Evolutionary conservation across 2,113 vertebrate genomes (phyloP), one percentile per base, ranked within the genome.

Genomic region (Hippocampus mohnikei): DNA sequence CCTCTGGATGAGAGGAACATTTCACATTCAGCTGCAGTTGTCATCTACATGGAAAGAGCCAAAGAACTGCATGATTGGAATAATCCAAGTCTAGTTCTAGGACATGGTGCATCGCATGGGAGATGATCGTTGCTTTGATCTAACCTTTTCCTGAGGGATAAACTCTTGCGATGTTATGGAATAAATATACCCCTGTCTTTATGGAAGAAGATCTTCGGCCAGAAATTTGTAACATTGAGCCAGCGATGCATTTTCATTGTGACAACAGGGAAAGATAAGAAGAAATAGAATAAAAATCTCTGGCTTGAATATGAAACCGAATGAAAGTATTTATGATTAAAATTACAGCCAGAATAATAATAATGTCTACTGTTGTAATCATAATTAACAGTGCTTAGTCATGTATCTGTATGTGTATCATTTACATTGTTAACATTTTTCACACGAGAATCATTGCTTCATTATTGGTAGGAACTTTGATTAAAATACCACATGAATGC

Each of bases 211-310:
- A 8, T 74, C 71, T 53, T 64, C 61, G 79, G 79, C 83, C 85
- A 87, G 82, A 87, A 84, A 72, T 62, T 77, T 66, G 67, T 75
- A 73, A 70, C 56, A 40, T 58, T 53, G 71, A 78, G 29, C 71
- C 83, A 85, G 74, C 74, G 41, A 60, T 27, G 81, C 73, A 74
- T 85, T 88, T 72, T 80, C 61, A 10, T 50, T 20, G 60, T 66
- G 73, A 74, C 79, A 73, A 71, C 76, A 40, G 59, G 71, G 75
- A 82, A 88, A 72, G 15, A 75, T 77, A 23, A 74, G 72, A 62
- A 48, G 69, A 79, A 62, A 20, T 55, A 69, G 74, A 73, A 79
- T 20, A 37, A 44, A 75, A 70, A 74, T 75, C 59, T 72, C 33
- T 33, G 33, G 59, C 76, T 74, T 66, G 72, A 81, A 81, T 23